These are phyloP conservation scores for Rhinopomastus cyanomelas DNA, from an alignment of 2,113 vertebrate species.

Conservation along the genomic window DNA sequence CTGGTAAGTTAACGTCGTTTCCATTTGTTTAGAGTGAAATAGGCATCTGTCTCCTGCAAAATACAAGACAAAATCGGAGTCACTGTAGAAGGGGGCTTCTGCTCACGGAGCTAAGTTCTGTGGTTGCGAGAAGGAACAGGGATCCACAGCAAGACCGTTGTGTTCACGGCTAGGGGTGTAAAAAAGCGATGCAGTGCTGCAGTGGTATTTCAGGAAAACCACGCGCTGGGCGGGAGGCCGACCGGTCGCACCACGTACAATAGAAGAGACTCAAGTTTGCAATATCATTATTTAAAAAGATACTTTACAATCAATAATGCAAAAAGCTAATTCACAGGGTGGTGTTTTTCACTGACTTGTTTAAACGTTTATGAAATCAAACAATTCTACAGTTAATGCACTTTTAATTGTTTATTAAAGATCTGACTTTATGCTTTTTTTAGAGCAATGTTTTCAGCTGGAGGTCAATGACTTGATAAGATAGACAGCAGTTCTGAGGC, in stretches of 20 bases:
- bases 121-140: constrained; percentile 59
- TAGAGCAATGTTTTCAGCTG: constrained; percentile 69
- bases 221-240: neutral
- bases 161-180: constrained; percentile 59
- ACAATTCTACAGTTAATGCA: constrained; percentile 72
- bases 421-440: constrained; percentile 63
- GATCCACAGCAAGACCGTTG: constrained; percentile 63
- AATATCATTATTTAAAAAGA: constrained; percentile 69
- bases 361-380: constrained; percentile 71
- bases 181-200: constrained; percentile 51
- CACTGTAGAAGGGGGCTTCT: constrained; percentile 35
- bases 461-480: constrained; percentile 64
- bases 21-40: constrained; percentile 72
- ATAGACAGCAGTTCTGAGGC: constrained; percentile 59
- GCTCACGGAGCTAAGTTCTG: constrained; percentile 26
- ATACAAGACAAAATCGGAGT: constrained; percentile 59
- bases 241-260: neutral
- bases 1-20: neutral
- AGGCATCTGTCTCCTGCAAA: constrained; percentile 71
- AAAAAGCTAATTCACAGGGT: constrained; percentile 75
- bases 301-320: constrained; percentile 73
- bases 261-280: constrained; percentile 61
- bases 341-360: constrained; percentile 75
- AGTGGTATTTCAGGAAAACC: constrained; percentile 49
- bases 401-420: constrained; percentile 74